Base-by-base conservation (phyloP, 2,797 vertebrate species). In the Poeciliopsis paucimaculata region DNA sequence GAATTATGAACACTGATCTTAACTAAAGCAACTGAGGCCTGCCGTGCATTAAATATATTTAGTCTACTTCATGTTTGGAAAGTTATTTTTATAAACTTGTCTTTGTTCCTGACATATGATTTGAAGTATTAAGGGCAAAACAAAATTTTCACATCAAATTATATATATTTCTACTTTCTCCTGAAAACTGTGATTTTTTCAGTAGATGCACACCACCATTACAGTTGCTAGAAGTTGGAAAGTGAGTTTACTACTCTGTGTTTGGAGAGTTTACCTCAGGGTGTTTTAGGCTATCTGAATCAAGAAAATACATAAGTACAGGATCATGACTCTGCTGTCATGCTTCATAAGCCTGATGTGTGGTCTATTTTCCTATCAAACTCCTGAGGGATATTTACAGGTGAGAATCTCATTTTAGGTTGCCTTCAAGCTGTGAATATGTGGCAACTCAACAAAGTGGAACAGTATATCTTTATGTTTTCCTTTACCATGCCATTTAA, bases 231-330 rank as follows among this genome's bases (percentile, higher is more conserved):
- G 73, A 49, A 46, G 73, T 47, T 76, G 18, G 53, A 57, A 6
- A 73, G 73, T 47, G 20, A 81, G 57, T 64, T 73, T 36, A n/a
- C 34, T 62, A 60, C 51, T 47, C 70, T 78, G 80, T 49, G 75
- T 88, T 72, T 70, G 45, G 26, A 64, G n/a, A 64, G 28, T 77
- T 64, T 49, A 75, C 86, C 70, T 84, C 82, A 11, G 82, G 81
- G 80, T 70, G 64, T 77, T 82, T 79, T 77, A 47, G 80, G 77
- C 78, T 73, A 81, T 84, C 76, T 62, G 86, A 86, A 89, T 88
- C 82, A 82, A 68, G 36, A 80, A 81, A 79, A 88, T 87, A 89
- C 91, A 89, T 90, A 90, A 87, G 79, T 72, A n/a, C 57, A 60
- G 66, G 78, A 85, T 84, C 74, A 31, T 53, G 77, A 74, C 82